These are phyloP conservation scores for Heliocidaris erythrogramma DNA, from an alignment of 35 echinoderm and acorn worm genomes.

Conservation along the genomic window DNA sequence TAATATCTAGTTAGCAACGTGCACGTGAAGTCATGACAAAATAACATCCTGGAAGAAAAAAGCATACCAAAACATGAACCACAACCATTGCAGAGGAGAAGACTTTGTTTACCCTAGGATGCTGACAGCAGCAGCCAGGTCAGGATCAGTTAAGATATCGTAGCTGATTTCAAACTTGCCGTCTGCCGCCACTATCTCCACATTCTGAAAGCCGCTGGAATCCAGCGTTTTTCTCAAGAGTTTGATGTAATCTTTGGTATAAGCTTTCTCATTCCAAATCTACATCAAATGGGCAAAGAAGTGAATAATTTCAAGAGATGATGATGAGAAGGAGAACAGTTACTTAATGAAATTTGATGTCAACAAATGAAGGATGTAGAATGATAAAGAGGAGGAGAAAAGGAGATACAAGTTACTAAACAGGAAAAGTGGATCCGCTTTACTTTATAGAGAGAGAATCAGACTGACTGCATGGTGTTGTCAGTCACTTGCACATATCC, in stretches of 20 bases:
- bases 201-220: constrained; percentile 65
- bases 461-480: too few relatives aligned
- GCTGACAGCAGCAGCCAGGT: constrained; percentile 66
- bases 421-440: too few relatives aligned
- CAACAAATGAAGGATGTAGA: too few relatives aligned
- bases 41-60: not conserved
- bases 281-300: not conserved
- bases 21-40: not conserved
- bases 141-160: constrained; percentile 69
- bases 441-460: too few relatives aligned
- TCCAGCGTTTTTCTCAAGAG: constrained; percentile 59
- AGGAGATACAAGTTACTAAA: too few relatives aligned
- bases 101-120: constrained; percentile 61
- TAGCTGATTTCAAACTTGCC: constrained; percentile 81
- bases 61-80: not conserved
- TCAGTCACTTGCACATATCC: too few relatives aligned
- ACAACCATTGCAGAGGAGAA: not conserved
- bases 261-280: constrained; percentile 93
- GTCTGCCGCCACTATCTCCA: constrained; percentile 78
- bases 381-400: too few relatives aligned
- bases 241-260: constrained; percentile 69
- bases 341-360: too few relatives aligned
- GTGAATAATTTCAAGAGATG: not conserved
- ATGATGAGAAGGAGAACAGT: too few relatives aligned
- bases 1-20: not conserved